Evolutionary conservation across 2,888 invertebrate species (phyloP), one percentile per base, ranked within the genome.

Genomic region (Cosmia pyralina): DNA sequence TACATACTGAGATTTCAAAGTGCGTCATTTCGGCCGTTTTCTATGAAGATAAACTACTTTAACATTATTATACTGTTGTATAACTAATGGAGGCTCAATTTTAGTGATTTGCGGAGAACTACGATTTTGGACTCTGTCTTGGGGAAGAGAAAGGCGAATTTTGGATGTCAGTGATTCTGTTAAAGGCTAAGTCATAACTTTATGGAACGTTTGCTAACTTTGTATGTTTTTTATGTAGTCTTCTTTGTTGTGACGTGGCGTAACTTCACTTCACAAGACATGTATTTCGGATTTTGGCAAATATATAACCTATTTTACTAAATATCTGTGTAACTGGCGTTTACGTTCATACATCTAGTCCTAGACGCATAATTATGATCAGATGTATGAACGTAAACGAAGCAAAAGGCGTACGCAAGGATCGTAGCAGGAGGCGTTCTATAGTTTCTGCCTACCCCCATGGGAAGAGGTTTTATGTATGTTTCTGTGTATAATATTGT

Each of bases 121-220:
- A 8, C 10, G 15, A 65, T 53, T 62, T 65, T 58, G 10, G 8
- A 57, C 68, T 69, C 22, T 77, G 44, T 65, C 11, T 38, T 13
- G 2, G 2, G 8, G 1, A 1, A 0, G 0, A 1, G 55, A 55
- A n/a, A 46, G 53, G 0, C 11, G 38, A n/a, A 7, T 50, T 66
- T 77, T n/a, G 44, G 10, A 5, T 72, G 57, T 38, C 4, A 13
- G n/a, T n/a, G n/a, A n/a, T 4, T 4, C 7, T 41, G 59, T 64
- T 65, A 57, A 13, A 28, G 53, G 48, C 48, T 28, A 53, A 53
- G 44, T 65, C 50, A 69, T 69, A 65, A 68, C 55, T 59, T 59
- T 59, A 52, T 38, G n/a, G 10, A 70, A 64, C 22, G 41, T 64
- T 81, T 71, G 71, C 50, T 71, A 59, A 77, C 53, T 66, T 77